A percentile compares a stretch with the other conserved stretches of the same genome.
These are phyloP conservation scores for Pseudeuparius sepicola DNA, from an alignment of 2,888 invertebrate species.

Conservation along the genomic window DNA sequence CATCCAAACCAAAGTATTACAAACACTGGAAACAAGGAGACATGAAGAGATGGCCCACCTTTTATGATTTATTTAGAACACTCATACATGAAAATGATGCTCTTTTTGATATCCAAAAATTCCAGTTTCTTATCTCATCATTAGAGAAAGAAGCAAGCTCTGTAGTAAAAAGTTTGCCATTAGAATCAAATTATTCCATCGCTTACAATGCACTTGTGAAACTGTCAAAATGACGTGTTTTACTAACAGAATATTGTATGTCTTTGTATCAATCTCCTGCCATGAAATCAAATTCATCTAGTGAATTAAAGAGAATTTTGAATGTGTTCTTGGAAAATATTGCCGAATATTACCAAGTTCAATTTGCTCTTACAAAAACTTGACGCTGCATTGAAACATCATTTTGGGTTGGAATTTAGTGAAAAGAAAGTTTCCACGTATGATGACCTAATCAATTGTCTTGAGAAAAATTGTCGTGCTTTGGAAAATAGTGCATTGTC, in stretches of 20 bases:
- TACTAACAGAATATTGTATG: not conserved
- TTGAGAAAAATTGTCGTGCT: constrained; percentile 5
- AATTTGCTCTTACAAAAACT: constrained; percentile 4
- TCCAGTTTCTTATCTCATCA: constrained; percentile 1
- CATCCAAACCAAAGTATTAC: too few relatives aligned
- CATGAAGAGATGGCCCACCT: constrained; percentile 5
- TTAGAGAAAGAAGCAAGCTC: too few relatives aligned
- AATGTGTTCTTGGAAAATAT: constrained; percentile 3
- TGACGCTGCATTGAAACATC: not conserved
- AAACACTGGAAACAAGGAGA: too few relatives aligned
- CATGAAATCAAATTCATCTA: not conserved
- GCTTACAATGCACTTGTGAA: not conserved
- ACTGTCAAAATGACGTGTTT: not conserved
- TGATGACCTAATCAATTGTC: not conserved
- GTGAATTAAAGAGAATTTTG: constrained; percentile 3
- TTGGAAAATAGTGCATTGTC: constrained; percentile 4
- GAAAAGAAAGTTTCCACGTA: not conserved
- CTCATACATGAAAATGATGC: constrained; percentile 3
- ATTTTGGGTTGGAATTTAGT: constrained; percentile 3
- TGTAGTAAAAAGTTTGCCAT: too few relatives aligned
- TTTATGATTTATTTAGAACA: constrained; percentile 2
- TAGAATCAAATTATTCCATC: constrained; percentile 2
- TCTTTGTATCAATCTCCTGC: constrained; percentile 1
- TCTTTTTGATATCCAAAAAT: constrained; percentile 2
- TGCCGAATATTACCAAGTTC: constrained; percentile 1